Percentiles rank a stretch among this genome's conserved stretches.
Conservation (phyloP, 2,113 vertebrate species). For the Scopus umbretta region DNA sequence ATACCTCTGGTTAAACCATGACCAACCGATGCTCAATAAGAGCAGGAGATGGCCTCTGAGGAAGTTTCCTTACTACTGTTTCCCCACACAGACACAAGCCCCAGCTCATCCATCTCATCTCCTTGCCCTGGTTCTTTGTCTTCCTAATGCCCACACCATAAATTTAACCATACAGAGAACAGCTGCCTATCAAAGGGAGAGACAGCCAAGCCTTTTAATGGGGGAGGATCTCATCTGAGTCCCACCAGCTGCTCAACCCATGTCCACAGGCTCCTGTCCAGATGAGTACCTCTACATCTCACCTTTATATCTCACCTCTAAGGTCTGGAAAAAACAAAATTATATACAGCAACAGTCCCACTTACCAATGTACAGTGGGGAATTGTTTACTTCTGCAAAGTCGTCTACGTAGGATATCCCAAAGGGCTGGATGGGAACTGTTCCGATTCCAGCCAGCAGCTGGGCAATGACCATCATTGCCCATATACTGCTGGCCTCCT, state of each 20-base stretch:
- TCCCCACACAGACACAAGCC: neutral
- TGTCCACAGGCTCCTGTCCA: neutral
- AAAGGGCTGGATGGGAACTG: slow-evolving; percentile 94
- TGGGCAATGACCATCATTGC: slow-evolving; percentile 87
- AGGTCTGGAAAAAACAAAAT: neutral
- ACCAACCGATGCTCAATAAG: neutral
- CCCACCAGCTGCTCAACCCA: neutral
- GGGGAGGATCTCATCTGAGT: neutral
- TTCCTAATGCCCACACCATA: neutral
- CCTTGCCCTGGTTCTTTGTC: neutral
- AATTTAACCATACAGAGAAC: neutral
- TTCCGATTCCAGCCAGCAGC: slow-evolving; percentile 88
- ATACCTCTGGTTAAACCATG: neutral
- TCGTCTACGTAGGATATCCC: slow-evolving; percentile 96
- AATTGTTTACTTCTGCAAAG: slow-evolving; percentile 86
- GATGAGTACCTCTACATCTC: neutral
- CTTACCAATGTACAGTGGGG: slow-evolving; percentile 90
- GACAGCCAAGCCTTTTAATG: neutral
- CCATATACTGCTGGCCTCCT: slow-evolving; percentile 83
- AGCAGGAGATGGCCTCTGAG: neutral
- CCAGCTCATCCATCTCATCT: neutral
- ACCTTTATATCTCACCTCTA: neutral
- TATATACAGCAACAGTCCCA: accelerated
- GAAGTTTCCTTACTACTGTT: neutral
- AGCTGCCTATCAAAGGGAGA: neutral